Conservation (phyloP, 1,140 invertebrate genomes). For the Meteorus sp. region DNA sequence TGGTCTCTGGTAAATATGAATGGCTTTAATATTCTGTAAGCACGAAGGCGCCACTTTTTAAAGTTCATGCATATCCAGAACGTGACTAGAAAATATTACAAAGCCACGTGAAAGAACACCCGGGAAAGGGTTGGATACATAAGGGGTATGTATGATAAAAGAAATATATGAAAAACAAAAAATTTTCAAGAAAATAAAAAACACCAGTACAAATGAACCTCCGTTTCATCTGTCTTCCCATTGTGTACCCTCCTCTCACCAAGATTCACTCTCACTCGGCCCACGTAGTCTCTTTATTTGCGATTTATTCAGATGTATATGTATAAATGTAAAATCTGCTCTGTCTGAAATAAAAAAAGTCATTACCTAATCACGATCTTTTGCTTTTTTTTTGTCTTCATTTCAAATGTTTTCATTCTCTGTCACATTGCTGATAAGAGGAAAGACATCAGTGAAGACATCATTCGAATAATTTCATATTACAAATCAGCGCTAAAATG, state of each 20-base stretch:
- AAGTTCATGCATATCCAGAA: constrained; percentile 48
- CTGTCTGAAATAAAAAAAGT: no score
- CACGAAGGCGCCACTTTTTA: constrained; percentile 50
- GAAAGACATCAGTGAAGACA: no score
- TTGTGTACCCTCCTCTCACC: background rate
- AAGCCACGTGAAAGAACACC: constrained; percentile 25
- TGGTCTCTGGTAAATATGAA: constrained; percentile 45
- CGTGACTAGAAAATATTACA: constrained; percentile 50
- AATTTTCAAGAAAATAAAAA: constrained; percentile 6
- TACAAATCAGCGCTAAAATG: no score
- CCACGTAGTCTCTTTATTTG: background rate
- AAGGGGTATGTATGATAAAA: no score
- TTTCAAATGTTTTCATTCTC: no score
- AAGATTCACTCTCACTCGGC: background rate
- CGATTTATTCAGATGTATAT: no score
- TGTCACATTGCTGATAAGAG: no score
- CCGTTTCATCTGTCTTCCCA: constrained; percentile 4
- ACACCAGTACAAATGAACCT: constrained; percentile 10
- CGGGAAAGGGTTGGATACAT: constrained; percentile 11
- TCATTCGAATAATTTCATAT: no score
- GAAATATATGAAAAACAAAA: no score
- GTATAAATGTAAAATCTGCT: no score
- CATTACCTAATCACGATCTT: no score
- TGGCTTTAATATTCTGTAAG: constrained; percentile 53
- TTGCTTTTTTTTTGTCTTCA: no score